Base-by-base conservation (phyloP, 2,113 vertebrate species). In the Caloenas nicobarica region DNA sequence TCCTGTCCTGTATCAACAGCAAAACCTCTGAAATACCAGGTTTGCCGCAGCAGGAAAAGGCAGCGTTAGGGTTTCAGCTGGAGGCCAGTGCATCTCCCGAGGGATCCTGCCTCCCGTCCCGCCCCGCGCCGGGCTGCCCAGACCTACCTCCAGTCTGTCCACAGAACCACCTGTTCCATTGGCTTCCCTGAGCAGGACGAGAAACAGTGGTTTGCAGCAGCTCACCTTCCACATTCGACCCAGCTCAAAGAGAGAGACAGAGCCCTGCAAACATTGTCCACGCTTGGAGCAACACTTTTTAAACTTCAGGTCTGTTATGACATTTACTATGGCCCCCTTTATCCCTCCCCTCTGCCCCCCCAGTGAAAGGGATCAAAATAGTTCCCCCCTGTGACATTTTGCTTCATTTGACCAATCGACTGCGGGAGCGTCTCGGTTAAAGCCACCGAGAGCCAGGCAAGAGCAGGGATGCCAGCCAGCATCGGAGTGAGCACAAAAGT, bases 311-410 rank as follows among this genome's bases (percentile, higher is more conserved):
- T 56, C 88, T 76, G 72, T 81, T 86, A 61, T 76, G 81, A 91
- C 95, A 90, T 96, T 96, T 94, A 62, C 88, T 86, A 56, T 88
- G 86, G 71, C 81, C 80, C 60, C 68, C 42, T 91, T 74, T 81
- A 88, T 70, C 85, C 89, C 95, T 19, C 94, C 95, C 95, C 68
- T 58, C 78, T 85, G 66, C 87, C 86, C 72, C 31, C 72, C 89
- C 89, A 97, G 72, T 25, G 44, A 73, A 93, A 89, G 48, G n/a
- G 89, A 88, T 96, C 91, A 92, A 93, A 95, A 95, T 93, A 94
- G 87, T 91, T 91, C 72, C 88, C 84, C 86, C n/a, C 50, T 1
- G 48, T 96, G 95, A 96, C 93, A 96, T 93, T 97, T 97, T 89
- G 82, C 89, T 93, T 53, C 87, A 1, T 78, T 81, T 94, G 89